These are phyloP conservation scores for Sympetrum striolatum DNA, from an alignment of 2,888 invertebrate species.

Conservation along the genomic window DNA sequence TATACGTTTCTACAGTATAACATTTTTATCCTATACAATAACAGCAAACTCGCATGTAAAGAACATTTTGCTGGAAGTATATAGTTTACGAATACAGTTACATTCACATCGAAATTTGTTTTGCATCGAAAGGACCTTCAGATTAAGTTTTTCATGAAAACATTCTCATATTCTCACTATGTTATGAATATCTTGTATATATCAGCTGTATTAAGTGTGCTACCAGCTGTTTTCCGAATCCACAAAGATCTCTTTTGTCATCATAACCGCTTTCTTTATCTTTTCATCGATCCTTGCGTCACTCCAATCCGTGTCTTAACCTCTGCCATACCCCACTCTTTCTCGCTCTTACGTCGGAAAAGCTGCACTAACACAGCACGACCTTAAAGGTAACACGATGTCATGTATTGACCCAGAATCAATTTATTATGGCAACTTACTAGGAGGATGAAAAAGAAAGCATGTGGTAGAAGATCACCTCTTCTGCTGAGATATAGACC, in stretches of 20 bases:
- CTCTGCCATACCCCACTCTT: not conserved
- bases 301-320: not conserved
- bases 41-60: too few species aligned
- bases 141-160: too few species aligned
- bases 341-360: not conserved
- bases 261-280: not conserved
- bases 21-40: too few species aligned
- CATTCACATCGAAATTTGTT: too few species aligned
- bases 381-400: not conserved
- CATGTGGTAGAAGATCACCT: not conserved
- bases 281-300: not conserved
- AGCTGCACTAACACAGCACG: not conserved
- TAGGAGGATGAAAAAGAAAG: not conserved
- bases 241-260: not conserved
- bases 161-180: too few species aligned
- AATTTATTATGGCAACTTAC: not conserved
- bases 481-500: not conserved
- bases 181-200: not conserved
- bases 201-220: not conserved
- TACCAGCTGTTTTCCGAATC: not conserved
- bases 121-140: too few species aligned
- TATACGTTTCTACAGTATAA: too few species aligned
- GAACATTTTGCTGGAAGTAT: too few species aligned
- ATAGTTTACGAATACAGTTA: too few species aligned
- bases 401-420: not conserved